Percentiles rank a stretch among this genome's conserved stretches.
Conservation (phyloP, 2,888 invertebrate genomes). For the Drosophila anomalata region DNA sequence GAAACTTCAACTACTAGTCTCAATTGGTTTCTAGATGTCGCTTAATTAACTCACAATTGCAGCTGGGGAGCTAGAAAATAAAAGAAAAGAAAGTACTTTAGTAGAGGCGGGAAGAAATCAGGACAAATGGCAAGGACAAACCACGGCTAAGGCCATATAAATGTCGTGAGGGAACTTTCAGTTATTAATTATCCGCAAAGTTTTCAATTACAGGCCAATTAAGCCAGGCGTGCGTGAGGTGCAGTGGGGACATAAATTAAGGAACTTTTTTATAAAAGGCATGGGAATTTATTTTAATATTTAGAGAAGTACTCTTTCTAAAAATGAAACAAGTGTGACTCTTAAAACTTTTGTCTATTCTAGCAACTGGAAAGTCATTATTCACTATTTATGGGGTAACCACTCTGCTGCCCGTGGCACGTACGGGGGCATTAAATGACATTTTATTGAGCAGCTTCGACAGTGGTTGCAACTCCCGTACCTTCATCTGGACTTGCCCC, state of each 20-base stretch:
- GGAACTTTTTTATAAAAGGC: background rate
- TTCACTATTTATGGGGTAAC: constrained; percentile 1
- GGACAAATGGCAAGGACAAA: constrained; percentile 47
- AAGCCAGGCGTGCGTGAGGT: constrained; percentile 38
- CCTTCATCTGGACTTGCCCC: constrained; percentile 1
- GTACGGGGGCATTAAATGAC: constrained; percentile 46
- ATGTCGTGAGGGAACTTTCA: constrained; percentile 73
- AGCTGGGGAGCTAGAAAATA: constrained; percentile 24
- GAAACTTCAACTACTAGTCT: constrained; percentile 38
- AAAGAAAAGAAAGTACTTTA: background rate
- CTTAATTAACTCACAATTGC: constrained; percentile 66
- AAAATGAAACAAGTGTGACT: background rate
- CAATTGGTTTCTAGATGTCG: constrained; percentile 55
- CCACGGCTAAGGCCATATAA: constrained; percentile 72
- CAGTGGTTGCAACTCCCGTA: constrained; percentile 14
- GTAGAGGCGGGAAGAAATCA: constrained; percentile 20
- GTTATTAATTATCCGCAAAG: constrained; percentile 77
- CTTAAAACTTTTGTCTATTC: background rate
- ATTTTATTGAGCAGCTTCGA: constrained; percentile 59
- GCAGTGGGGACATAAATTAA: constrained; percentile 4
- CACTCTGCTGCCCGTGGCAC: constrained; percentile 26
- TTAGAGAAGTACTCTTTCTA: background rate
- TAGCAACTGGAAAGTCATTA: background rate
- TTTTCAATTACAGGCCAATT: constrained; percentile 77
- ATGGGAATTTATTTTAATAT: background rate